A percentile compares a stretch with the other conserved stretches of the same genome.
Conservation (phyloP, 2,113 vertebrate genomes). For the Cheilinus undulatus region DNA sequence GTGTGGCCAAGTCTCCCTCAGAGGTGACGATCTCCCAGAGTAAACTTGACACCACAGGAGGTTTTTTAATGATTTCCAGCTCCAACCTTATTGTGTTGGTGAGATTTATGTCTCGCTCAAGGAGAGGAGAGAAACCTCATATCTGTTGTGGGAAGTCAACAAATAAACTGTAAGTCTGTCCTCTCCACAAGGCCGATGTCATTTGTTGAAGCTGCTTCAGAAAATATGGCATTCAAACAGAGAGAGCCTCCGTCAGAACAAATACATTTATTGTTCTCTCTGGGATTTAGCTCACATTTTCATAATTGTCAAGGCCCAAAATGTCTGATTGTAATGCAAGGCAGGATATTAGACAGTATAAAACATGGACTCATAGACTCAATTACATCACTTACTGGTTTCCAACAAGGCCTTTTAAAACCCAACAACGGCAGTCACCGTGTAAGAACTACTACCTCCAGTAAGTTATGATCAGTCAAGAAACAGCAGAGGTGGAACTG, state of each 20-base stretch:
- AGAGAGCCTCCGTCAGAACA: conserved; percentile 25
- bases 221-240: conserved; percentile 22
- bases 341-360: too few species aligned
- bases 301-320: too few species aligned
- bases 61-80: conserved; percentile 45
- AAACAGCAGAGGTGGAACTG: too few species aligned
- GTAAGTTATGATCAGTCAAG: too few species aligned
- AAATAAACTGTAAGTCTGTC: conserved; percentile 62
- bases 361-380: too few species aligned
- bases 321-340: too few species aligned
- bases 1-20: conserved; percentile 15
- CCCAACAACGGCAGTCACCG: too few species aligned
- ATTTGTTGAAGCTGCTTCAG: conserved; percentile 39
- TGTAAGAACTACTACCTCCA: too few species aligned
- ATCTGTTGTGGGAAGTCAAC: conserved; percentile 44
- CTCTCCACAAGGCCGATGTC: conserved; percentile 44
- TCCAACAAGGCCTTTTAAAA: too few species aligned
- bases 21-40: conserved; percentile 45
- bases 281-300: not conserved
- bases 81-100: conserved; percentile 46
- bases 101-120: conserved; percentile 56
- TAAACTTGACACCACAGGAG: conserved; percentile 22
- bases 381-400: too few species aligned
- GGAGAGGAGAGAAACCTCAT: conserved; percentile 33
- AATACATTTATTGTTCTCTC: conserved; percentile 15